phyloP scores from a whole-genome alignment of 2,113 vertebrate species.

The Sporophila hypoxantha region DNA sequence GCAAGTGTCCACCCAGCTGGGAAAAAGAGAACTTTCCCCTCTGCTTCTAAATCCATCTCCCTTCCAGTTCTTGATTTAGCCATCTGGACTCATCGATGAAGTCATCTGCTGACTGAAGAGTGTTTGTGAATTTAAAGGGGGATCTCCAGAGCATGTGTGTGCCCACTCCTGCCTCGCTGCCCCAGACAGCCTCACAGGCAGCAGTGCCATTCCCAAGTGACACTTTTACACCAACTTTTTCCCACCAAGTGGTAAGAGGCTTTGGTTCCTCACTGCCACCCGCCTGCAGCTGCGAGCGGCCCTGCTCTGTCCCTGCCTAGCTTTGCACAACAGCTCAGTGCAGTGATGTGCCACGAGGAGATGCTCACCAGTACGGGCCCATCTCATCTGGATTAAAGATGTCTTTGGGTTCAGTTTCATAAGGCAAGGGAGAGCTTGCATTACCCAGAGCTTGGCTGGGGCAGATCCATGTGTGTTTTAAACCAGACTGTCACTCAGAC shows the following conservation, averaged over 20 bases:
- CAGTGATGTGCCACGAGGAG: neutral
- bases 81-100: fast-evolving
- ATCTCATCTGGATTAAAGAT: slow-evolving; percentile 60
- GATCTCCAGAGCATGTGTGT: fast-evolving
- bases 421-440: slow-evolving; percentile 32
- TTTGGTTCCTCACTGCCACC: neutral
- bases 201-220: neutral
- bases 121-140: neutral
- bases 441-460: slow-evolving; percentile 11
- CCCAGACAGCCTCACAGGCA: neutral
- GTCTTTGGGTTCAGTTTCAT: slow-evolving; percentile 29
- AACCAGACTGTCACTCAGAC: slow-evolving; percentile 34
- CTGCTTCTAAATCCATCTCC: neutral
- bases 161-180: neutral
- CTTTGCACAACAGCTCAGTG: neutral
- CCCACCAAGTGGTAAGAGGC: neutral
- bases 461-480: slow-evolving; percentile 20
- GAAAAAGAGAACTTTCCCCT: neutral
- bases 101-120: neutral
- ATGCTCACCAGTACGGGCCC: neutral
- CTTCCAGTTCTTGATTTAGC: neutral
- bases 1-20: neutral
- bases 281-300: neutral
- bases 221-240: neutral
- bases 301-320: neutral